phyloP scores from a whole-genome alignment of 2,888 invertebrate species.

The Coelinius sp. region DNA sequence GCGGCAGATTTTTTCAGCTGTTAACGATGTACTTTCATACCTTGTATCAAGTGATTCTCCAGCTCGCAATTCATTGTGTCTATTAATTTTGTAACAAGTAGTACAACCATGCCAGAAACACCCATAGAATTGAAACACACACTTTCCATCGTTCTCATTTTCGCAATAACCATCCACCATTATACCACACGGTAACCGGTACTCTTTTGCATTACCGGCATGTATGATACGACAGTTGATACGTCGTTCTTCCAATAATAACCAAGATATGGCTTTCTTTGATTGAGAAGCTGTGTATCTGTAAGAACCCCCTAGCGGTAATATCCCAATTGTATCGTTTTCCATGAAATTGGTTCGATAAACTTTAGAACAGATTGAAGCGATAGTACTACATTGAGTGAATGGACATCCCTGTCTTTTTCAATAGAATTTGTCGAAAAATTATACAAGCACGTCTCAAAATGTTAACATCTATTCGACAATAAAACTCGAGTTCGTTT shows the following conservation, averaged over 20 bases:
- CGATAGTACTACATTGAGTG: constrained; percentile 45
- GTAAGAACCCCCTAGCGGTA: constrained; percentile 21
- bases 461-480: constrained; percentile 51
- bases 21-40: too few relatives aligned
- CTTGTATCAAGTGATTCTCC: constrained; percentile 15
- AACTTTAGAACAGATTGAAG: constrained; percentile 33
- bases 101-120: too few relatives aligned
- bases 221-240: not conserved
- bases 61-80: not conserved
- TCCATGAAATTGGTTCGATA: constrained; percentile 35
- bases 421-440: constrained; percentile 51
- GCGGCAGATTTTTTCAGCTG: not conserved
- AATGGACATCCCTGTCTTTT: constrained; percentile 53
- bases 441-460: constrained; percentile 52
- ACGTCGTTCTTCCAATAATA: not conserved
- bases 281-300: not conserved
- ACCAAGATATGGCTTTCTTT: not conserved
- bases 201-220: not conserved
- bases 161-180: constrained; percentile 38
- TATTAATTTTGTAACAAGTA: not conserved
- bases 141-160: not conserved
- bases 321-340: too few relatives aligned
- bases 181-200: not conserved
- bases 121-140: constrained; percentile 38
- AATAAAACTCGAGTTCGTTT: constrained; percentile 52